These are phyloP conservation scores for Orius laevigatus DNA, from an alignment of 1,140 invertebrate species.

Conservation along the genomic window DNA sequence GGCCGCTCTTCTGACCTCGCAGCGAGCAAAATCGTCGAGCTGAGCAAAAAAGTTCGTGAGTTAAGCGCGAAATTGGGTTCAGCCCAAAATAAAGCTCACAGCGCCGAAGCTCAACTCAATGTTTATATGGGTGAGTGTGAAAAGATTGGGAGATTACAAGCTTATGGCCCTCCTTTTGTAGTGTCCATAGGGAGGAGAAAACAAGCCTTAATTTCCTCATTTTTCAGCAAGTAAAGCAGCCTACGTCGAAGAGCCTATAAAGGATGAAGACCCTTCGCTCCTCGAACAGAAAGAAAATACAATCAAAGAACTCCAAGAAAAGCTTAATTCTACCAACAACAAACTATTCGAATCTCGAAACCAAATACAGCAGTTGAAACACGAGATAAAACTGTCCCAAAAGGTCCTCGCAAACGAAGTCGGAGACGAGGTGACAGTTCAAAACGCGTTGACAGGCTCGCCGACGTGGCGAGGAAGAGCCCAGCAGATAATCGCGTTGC, in stretches of 20 bases:
- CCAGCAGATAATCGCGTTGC: slow-evolving; percentile 46
- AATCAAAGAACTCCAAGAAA: slow-evolving; percentile 40
- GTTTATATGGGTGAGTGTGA: slow-evolving; percentile 3
- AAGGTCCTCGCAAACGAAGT: slow-evolving; percentile 28
- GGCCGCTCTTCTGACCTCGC: slow-evolving; percentile 21
- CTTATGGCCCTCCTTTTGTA: too few species aligned
- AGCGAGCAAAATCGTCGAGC: slow-evolving; percentile 29
- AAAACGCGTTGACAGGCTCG: slow-evolving; percentile 17
- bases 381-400: slow-evolving; percentile 38
- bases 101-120: slow-evolving; percentile 21
- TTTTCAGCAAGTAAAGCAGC: not conserved
- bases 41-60: slow-evolving; percentile 31
- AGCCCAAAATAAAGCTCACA: slow-evolving; percentile 16
- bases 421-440: slow-evolving; percentile 37
- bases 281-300: slow-evolving; percentile 22
- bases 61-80: slow-evolving; percentile 28
- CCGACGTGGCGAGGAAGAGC: slow-evolving; percentile 48
- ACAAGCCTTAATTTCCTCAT: not conserved
- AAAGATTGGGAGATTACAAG: too few species aligned
- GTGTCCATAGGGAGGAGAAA: not conserved
- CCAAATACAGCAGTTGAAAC: slow-evolving; percentile 41
- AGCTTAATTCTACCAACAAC: slow-evolving; percentile 36
- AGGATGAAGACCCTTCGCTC: not conserved
- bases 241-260: not conserved
- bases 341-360: slow-evolving; percentile 51